Evolutionary conservation across 2,888 invertebrate genomes (phyloP), one percentile per base, ranked within the genome.

Genomic region (Calameuta filiformis): DNA sequence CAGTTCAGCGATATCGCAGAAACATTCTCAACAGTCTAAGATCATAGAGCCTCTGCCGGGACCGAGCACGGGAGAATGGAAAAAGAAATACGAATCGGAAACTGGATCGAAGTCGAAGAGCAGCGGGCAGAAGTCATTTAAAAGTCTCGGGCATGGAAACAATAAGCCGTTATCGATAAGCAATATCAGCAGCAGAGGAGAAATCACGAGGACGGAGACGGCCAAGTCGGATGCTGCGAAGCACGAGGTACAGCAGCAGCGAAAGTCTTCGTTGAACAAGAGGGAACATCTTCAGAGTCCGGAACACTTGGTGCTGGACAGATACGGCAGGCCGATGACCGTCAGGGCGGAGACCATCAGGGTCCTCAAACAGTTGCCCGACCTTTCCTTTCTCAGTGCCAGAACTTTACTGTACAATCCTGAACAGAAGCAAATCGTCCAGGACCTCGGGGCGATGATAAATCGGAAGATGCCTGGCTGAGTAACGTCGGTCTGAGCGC

Each of bases 401-500:
- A 86, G 90, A 85, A 91, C 90, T 76, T 83, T 91, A 35, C 81
- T 91, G 82, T 89, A 86, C 76, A 91, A 89, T 84, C 90, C 90
- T 11, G 91, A 91, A 74, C 89, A 91, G 68, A 90, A 88, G 68
- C 90, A 90, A 76, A 88, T 91, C 31, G 87, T 90, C 76, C 89
- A 87, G 69, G 91, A 91, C 82, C 83, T 91, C 68, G 90, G 91
- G 80, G 90, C 91, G 75, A 88, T 91, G 88, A 90, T 90, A 77
- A 91, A 89, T 89, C 88, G 91, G 73, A 91, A 91, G 77, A 91
- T 91, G 91, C 91, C 91, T 68, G 91, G 91, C 86, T 91, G 91
- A 91, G 91, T 91, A 89, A 91, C 90, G 84, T 91, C 90, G 90
- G 91, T 91, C 90, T 91, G 90, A 90, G 90, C 87, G 82, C 86